Conservation (phyloP, 2,888 invertebrate genomes). For the Dascillus cervinus region DNA sequence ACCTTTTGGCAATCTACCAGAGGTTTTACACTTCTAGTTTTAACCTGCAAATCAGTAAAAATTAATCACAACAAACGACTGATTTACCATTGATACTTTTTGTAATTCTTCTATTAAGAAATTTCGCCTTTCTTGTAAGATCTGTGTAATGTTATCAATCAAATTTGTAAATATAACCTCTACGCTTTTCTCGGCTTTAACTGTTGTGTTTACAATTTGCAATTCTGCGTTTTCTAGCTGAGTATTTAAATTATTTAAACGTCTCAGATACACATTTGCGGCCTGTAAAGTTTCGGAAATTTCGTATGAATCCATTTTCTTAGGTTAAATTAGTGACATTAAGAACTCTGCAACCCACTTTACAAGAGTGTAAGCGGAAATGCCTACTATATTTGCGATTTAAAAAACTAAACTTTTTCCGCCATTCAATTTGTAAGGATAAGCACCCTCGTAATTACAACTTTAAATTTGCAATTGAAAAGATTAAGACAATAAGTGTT, state of each 20-base stretch:
- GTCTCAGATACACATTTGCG: slow-evolving; percentile 29
- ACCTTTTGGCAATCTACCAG: slow-evolving; percentile 38
- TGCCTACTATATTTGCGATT: too few species aligned
- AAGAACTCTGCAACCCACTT: too few species aligned
- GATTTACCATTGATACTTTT: neutral
- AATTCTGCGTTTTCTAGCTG: slow-evolving; percentile 29
- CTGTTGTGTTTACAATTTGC: slow-evolving; percentile 30
- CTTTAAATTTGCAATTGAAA: too few species aligned
- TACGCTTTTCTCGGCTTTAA: slow-evolving; percentile 31
- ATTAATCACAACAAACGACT: neutral
- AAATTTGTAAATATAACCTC: slow-evolving; percentile 28
- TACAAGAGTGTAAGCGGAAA: too few species aligned
- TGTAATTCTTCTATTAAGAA: slow-evolving; percentile 26
- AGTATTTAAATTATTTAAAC: slow-evolving; percentile 25
- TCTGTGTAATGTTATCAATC: slow-evolving; percentile 21
- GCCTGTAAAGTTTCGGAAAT: slow-evolving; percentile 30
- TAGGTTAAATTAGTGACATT: too few species aligned
- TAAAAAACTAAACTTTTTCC: too few species aligned
- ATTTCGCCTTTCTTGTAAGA: slow-evolving; percentile 27
- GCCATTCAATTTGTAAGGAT: too few species aligned
- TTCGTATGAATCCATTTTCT: slow-evolving; percentile 26
- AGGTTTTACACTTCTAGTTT: slow-evolving; percentile 36
- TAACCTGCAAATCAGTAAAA: slow-evolving; percentile 23
- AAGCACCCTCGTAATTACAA: too few species aligned
- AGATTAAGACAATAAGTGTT: too few species aligned